Conservation (phyloP, 2,113 vertebrate species). For the Chrysemys picta region DNA sequence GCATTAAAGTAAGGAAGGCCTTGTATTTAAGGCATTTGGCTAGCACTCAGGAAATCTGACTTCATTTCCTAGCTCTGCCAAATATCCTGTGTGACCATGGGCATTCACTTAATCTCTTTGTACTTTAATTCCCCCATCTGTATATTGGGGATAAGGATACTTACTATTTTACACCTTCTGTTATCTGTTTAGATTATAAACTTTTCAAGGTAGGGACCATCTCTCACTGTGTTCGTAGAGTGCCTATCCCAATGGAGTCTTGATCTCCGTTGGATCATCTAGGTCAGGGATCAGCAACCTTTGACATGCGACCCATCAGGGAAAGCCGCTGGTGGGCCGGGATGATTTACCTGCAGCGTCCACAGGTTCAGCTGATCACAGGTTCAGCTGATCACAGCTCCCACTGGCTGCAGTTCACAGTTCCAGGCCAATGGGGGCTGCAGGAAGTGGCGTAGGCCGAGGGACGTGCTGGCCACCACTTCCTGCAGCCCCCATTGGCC, state of each 20-base stretch:
- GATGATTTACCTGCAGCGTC: too few species aligned
- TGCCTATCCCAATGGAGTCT: neutral
- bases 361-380: too few species aligned
- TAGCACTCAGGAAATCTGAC: neutral
- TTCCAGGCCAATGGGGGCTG: too few species aligned
- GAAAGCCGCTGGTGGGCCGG: too few species aligned
- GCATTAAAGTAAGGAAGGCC: fast-evolving
- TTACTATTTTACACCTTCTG: too few species aligned
- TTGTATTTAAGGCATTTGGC: neutral
- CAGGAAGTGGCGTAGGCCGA: too few species aligned
- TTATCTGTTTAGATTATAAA: neutral
- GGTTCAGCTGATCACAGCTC: too few species aligned
- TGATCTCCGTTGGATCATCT: neutral
- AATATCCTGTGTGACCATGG: neutral
- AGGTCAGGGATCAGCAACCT: neutral
- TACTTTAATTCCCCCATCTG: neutral
- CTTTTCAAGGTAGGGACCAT: neutral
- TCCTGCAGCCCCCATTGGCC: too few species aligned
- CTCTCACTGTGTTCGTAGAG: neutral
- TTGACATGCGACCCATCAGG: too few species aligned
- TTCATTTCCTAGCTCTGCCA: neutral
- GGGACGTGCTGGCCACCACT: too few species aligned
- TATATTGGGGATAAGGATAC: too few species aligned
- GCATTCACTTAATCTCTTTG: neutral
- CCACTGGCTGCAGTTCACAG: too few species aligned